These are phyloP conservation scores for Drosophila tsacasi DNA, from an alignment of 1,140 invertebrate species.

Conservation along the genomic window DNA sequence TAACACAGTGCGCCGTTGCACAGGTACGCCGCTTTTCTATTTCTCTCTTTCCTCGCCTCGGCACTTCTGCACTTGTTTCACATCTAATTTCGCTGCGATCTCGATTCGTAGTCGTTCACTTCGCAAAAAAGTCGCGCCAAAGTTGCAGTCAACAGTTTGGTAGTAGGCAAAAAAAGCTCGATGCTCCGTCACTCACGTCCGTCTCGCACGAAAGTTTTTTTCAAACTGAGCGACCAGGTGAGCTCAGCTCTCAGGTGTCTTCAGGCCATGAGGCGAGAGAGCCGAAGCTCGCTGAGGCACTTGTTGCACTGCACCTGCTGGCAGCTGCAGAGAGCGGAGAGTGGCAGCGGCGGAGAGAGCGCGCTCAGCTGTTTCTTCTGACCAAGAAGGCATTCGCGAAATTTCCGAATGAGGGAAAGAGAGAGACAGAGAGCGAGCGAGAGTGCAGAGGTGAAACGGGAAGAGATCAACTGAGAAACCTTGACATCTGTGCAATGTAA, in stretches of 20 bases:
- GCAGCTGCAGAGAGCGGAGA: constrained; percentile 5
- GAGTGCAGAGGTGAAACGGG: constrained; percentile 34
- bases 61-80: constrained; percentile 58
- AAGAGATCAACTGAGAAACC: constrained; percentile 25
- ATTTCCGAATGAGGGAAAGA: constrained; percentile 8
- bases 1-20: constrained; percentile 43
- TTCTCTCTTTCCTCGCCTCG: constrained; percentile 52
- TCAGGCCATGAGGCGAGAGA: constrained; percentile 3
- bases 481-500: constrained; percentile 41
- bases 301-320: constrained; percentile 54
- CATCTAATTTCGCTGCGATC: constrained; percentile 54
- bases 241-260: constrained; percentile 10
- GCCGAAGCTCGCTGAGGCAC: constrained; percentile 50
- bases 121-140: constrained; percentile 64
- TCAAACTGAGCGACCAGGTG: constrained; percentile 54
- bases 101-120: constrained; percentile 46
- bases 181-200: constrained; percentile 61
- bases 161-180: constrained; percentile 18
- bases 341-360: constrained; percentile 1
- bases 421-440: neutral
- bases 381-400: constrained; percentile 46
- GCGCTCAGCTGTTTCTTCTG: constrained; percentile 23
- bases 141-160: constrained; percentile 39
- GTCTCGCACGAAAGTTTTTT: constrained; percentile 79
- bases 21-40: constrained; percentile 55